Evolutionary conservation across 2,888 invertebrate genomes (phyloP).

Genomic region (Cyclophora punctaria): DNA sequence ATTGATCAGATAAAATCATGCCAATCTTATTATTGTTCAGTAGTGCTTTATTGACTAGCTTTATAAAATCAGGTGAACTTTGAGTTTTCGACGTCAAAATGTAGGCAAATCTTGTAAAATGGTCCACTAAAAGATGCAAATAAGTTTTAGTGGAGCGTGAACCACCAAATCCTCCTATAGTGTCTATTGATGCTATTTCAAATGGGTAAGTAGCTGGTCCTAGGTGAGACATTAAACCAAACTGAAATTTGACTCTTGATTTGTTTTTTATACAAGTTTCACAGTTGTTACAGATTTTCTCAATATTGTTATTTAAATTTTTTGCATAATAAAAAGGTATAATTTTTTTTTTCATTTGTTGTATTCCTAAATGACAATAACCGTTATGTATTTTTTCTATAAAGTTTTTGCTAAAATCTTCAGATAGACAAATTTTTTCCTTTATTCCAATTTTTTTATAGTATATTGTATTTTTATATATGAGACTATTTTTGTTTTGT

Average conservation of each 20-base stretch:
- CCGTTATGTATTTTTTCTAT: background rate
- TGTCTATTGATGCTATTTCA: constrained; percentile 20
- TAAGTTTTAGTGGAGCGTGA: constrained; percentile 23
- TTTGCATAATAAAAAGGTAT: too few species aligned
- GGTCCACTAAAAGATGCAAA: too few species aligned
- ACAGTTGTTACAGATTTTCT: too few species aligned
- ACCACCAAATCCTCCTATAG: constrained; percentile 22
- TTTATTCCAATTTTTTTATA: constrained; percentile 9
- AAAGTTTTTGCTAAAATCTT: constrained; percentile 1
- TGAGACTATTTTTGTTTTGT: constrained; percentile 6
- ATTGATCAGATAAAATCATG: constrained; percentile 19
- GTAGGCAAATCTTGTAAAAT: too few species aligned
- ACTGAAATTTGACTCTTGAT: constrained; percentile 18
- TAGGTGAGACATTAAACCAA: constrained; percentile 21
- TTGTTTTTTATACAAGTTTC: too few species aligned
- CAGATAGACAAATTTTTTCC: background rate
- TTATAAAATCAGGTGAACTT: constrained; percentile 18
- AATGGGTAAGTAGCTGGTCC: too few species aligned
- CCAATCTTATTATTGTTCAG: constrained; percentile 10
- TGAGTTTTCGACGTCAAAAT: constrained; percentile 22
- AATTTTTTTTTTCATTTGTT: constrained; percentile 4
- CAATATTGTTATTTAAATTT: too few species aligned
- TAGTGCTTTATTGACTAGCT: constrained; percentile 12
- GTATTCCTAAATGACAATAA: constrained; percentile 3
- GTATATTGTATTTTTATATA: constrained; percentile 13